A percentile compares a stretch with the other conserved stretches of the same genome.
Conservation (phyloP, 2,888 invertebrate species). For the Thereva unica region DNA sequence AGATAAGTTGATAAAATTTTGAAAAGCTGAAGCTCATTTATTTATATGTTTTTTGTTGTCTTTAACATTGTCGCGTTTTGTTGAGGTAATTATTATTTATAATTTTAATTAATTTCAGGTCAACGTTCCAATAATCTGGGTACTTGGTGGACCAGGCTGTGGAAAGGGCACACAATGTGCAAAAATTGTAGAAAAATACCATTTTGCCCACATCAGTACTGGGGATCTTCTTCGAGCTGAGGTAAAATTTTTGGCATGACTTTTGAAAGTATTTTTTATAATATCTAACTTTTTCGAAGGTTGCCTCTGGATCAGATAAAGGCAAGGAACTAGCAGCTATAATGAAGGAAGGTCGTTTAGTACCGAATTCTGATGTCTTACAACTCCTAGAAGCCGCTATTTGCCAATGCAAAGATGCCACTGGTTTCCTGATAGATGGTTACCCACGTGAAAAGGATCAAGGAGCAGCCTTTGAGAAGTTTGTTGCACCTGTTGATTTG, state of each 20-base stretch:
- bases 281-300: conserved; percentile 55
- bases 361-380: conserved; percentile 86
- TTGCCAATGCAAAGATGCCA: conserved; percentile 64
- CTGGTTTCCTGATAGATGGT: conserved; percentile 89
- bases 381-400: conserved; percentile 85
- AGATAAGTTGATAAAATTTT: no score
- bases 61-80: no score
- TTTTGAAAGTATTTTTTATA: no score
- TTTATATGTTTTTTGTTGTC: no score
- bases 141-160: conserved; percentile 92
- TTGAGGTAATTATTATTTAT: conserved; percentile 32
- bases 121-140: conserved; percentile 81
- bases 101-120: conserved; percentile 48
- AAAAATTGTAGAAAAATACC: conserved; percentile 87
- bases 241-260: conserved; percentile 60
- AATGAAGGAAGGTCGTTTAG: conserved; percentile 88
- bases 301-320: conserved; percentile 81
- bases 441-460: conserved; percentile 90
- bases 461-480: conserved; percentile 79
- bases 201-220: conserved; percentile 90
- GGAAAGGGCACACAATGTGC: conserved; percentile 96
- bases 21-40: no score
- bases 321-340: conserved; percentile 81
- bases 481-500: conserved; percentile 69
- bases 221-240: conserved; percentile 92